phyloP scores from a whole-genome alignment of 2,113 vertebrate genomes.

The Mixornis gularis region DNA sequence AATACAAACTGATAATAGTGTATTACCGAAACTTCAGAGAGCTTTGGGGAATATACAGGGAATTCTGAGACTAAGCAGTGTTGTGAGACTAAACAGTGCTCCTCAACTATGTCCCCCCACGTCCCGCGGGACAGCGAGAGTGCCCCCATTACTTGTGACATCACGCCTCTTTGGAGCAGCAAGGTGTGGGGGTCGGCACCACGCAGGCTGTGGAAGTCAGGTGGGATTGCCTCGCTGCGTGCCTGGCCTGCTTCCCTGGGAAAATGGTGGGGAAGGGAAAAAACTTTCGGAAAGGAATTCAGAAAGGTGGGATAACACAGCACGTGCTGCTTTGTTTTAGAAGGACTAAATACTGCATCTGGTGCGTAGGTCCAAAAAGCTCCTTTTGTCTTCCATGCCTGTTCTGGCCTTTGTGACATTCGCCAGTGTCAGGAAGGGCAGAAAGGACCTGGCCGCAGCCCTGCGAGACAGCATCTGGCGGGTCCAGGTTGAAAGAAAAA shows the following conservation, averaged over 20 bases:
- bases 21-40: not conserved
- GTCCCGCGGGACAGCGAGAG: not conserved
- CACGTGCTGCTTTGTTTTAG: not conserved
- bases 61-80: not conserved
- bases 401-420: not conserved
- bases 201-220: fast-evolving
- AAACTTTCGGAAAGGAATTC: not conserved
- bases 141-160: fast-evolving
- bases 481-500: not conserved
- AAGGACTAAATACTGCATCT: not conserved
- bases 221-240: fast-evolving
- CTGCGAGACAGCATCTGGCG: fast-evolving
- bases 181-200: fast-evolving
- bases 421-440: not conserved
- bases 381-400: fast-evolving
- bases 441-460: fast-evolving
- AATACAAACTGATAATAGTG: fast-evolving
- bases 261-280: fast-evolving
- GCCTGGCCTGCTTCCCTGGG: not conserved
- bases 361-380: too few relatives aligned
- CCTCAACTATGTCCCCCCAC: not conserved
- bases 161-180: fast-evolving
- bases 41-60: too few relatives aligned
- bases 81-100: not conserved
- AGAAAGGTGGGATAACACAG: not conserved